Evolutionary conservation across 2,888 invertebrate genomes (phyloP), one percentile per base, ranked within the genome.

Genomic region (Pristionchus japonicus): DNA sequence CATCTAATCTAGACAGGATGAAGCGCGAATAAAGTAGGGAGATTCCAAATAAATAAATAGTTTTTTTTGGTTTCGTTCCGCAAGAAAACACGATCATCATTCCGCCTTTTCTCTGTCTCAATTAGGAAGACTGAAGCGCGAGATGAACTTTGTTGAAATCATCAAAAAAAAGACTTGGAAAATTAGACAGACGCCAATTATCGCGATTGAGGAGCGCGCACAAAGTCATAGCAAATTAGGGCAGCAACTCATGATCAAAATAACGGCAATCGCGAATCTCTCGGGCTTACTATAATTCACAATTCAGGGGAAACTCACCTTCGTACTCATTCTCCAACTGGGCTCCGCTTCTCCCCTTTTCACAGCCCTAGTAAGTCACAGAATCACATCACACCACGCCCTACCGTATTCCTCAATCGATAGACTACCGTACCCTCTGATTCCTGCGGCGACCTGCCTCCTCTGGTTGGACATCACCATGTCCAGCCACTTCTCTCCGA

Each of bases 401-500:
- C 23, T 74, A 37, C 74, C 40, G 37, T 43, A 74, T 17, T 31
- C 64, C 1, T 27, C n/a, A 23, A 17, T 27, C 4, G 17, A 23
- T 7, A 27, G 13, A 13, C 64, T 74, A 74, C 40, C 87, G 87
- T 89, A 94, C 94, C 94, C 94, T 80, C 93, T 91, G 89, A 94
- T 92, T 84, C 94, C 94, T 64, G 92, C 92, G 77, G 90, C 85
- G 74, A 93, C 92, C 67, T 91, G 90, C 70, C 90, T 91, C 74
- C 91, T 89, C 90, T 92, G 91, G 89, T 93, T 94, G 43, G 77
- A 88, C 70, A 91, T 89, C 1, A 92, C 91, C 82, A 90, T 92
- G 74, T 94, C 93, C 83, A 93, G 90, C 94, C 94, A 94, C 17
- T 87, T 67, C 57, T 89, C 89, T 37, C 94, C 94, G 88, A 92